Evolutionary conservation across 2,888 invertebrate genomes (phyloP), one percentile per base, ranked within the genome.

Genomic region (Coenonympha arcania): DNA sequence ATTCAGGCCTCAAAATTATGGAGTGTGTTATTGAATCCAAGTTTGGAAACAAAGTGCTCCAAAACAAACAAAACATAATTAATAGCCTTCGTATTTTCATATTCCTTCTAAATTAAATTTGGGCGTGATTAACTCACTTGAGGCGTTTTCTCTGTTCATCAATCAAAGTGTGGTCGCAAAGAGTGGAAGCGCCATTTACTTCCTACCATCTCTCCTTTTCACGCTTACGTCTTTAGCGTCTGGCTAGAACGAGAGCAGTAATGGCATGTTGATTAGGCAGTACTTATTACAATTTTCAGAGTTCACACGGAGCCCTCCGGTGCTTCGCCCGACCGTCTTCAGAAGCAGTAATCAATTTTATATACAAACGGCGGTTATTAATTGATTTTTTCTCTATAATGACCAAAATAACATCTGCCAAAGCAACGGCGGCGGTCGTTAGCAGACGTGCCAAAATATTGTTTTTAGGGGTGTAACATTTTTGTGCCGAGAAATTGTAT

Each of bases 101-200:
- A 74, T 76, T 67, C 70, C 63, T 76, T 70, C 79, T 76, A 83
- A 84, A 85, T 85, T 85, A 76, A 84, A 84, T 84, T 85, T 83
- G 80, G 82, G 78, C 76, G 76, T 81, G 79, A 83, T 83, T 76
- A 79, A 76, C 75, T 75, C 71, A 78, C 79, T 79, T 69, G 73
- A 85, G 85, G 85, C 85, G 85, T 84, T 83, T 83, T 84, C 84
- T 78, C 76, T 80, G 82, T 85, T 80, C 85, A 86, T 86, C 84
- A 86, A 86, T 86, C 85, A 85, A 77, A 71, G 52, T 62, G 64
- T 66, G 67, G 71, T 69, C 74, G 69, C 64, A 67, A 73, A 71
- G 65, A 73, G 67, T 71, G 69, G 71, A 76, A 72, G 70, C 64
- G 73, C 70, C 65, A 73, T 74, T 79, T 78, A 75, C 73, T 80